Base-by-base conservation (phyloP, 1,140 invertebrate genomes). In the Caenorhabditis brenneri region DNA sequence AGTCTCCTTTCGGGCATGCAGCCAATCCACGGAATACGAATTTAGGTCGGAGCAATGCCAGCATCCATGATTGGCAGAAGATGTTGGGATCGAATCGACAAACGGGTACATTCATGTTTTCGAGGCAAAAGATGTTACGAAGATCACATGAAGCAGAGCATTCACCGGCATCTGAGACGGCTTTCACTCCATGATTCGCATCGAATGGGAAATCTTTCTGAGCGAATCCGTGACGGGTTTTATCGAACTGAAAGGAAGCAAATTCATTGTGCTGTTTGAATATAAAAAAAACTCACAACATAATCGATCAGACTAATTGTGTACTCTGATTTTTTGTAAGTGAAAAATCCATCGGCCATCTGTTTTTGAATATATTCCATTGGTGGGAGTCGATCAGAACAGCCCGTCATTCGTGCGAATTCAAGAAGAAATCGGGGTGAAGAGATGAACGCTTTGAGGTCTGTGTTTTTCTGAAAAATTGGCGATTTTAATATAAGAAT, bases 21-120 rank as follows among this genome's bases (percentile, higher is more conserved):
- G 42, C 36, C n/a, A 74, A 19, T 27, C 65, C 65, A 42, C 65
- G 65, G 36, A 74, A 74, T 4, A 74, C 65, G 22, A 74, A 74
- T 24, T 74, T 74, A 7, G 65, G 65, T 12, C 65, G 65, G 19
- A 74, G 36, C n/a, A 74, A n/a, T 9, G 65, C 10, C 22, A 74
- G 65, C 4, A 74, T n/a, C 65, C 65, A 74, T 6, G 65, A 74
- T 36, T 74, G 36, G 22, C 42, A 46, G 33, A 65, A 65, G 6
- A 74, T 4, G 29, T n/a, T n/a, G n/a, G 65, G 65, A 46, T 74
- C 65, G 10, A 74, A 74, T 1, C 65, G 65, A 27, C 65, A 74
- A 12, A 74, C 65, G 16, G 65, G 65, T 12, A 74, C 36, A 42
- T 74, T 74, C 65, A 74, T 74, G n/a, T 74, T 74, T 42, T 74